These are phyloP conservation scores for Tursiops truncatus DNA, from an alignment of 2,113 vertebrate species.

Conservation along the genomic window DNA sequence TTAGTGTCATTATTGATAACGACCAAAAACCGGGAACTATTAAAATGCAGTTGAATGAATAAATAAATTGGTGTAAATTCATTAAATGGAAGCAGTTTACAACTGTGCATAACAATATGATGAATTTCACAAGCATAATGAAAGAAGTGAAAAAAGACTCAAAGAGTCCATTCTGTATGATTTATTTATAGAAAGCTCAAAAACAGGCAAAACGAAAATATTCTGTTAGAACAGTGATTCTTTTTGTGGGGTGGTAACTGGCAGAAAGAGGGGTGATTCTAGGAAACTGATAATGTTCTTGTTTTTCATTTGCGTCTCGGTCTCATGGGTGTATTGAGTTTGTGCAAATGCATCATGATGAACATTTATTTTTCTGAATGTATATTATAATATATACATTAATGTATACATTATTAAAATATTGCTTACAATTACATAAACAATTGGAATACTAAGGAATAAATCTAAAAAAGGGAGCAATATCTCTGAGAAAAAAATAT, in stretches of 20 bases:
- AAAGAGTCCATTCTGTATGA: not conserved
- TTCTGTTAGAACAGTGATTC: not conserved
- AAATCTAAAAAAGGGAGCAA: not conserved
- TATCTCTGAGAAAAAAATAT: not conserved
- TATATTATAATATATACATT: not conserved
- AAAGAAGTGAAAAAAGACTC: not conserved
- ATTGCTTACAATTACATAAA: not conserved
- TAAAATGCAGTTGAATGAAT: not conserved
- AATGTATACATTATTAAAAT: not conserved
- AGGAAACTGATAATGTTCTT: not conserved
- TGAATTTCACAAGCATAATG: not conserved
- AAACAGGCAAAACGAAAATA: not conserved
- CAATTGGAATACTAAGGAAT: not conserved
- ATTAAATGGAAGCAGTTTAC: not conserved
- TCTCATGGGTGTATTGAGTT: not conserved
- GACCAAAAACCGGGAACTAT: not conserved
- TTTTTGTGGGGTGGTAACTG: not conserved
- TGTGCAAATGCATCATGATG: not conserved
- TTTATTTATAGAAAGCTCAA: not conserved
- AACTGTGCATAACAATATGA: not conserved
- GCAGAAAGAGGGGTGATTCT: not conserved
- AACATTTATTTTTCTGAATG: not conserved
- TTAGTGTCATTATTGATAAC: not conserved
- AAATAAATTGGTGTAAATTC: not conserved
- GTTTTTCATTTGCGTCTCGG: not conserved